Evolutionary conservation across 2,113 vertebrate genomes (phyloP).

Genomic region (Datnioides undecimradiatus): DNA sequence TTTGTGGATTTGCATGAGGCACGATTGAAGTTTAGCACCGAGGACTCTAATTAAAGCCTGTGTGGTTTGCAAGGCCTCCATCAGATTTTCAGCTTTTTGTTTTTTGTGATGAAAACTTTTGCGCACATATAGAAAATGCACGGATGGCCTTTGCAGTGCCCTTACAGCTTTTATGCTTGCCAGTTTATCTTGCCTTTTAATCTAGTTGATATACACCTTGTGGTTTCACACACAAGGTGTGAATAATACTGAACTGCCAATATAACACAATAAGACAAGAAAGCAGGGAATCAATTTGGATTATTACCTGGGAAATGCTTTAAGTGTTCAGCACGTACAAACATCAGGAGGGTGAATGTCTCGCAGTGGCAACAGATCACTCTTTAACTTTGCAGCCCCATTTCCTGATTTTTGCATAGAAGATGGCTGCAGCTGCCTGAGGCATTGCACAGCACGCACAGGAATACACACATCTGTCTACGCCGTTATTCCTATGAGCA

Average conservation of each 20-base stretch:
- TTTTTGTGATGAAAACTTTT: neutral
- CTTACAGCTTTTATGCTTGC: neutral
- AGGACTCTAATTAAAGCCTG: no score
- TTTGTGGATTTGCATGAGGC: neutral
- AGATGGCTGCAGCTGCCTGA: slow-evolving; percentile 23
- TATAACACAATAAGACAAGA: neutral
- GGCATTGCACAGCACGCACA: neutral
- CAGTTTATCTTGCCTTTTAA: neutral
- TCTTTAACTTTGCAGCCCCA: neutral
- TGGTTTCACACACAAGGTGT: neutral
- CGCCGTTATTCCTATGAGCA: neutral
- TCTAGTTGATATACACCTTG: neutral
- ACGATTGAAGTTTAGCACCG: neutral
- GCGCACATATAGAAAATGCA: neutral
- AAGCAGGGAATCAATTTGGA: neutral
- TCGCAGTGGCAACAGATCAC: neutral
- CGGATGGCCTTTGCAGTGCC: neutral
- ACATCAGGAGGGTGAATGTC: neutral
- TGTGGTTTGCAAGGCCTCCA: neutral
- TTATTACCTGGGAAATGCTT: neutral
- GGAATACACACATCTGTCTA: neutral
- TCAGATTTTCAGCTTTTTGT: neutral
- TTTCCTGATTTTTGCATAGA: slow-evolving; percentile 37
- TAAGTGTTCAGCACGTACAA: no score
- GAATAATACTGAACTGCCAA: neutral